A percentile compares a stretch with the other conserved stretches of the same genome.
These are phyloP conservation scores for Hypomecis punctinalis DNA, from an alignment of 2,888 invertebrate species.

Conservation along the genomic window DNA sequence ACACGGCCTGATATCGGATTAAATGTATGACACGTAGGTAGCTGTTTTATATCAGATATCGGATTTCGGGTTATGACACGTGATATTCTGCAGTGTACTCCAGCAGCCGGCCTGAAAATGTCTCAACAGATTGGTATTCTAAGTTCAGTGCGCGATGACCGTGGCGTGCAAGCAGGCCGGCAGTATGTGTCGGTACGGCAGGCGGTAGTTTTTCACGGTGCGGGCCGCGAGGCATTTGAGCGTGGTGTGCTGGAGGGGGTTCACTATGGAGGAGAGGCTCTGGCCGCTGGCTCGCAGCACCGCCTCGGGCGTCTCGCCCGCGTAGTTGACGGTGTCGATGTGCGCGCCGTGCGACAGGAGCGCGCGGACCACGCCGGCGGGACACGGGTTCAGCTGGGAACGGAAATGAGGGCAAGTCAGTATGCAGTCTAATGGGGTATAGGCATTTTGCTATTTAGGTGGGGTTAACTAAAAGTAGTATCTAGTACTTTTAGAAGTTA, in stretches of 20 bases:
- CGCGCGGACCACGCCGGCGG: conserved; percentile 88
- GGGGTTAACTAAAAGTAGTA: no score
- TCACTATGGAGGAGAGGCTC: conserved; percentile 87
- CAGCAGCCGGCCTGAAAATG: not conserved
- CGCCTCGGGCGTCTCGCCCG: conserved; percentile 90
- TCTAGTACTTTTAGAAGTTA: no score
- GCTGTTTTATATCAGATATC: no score
- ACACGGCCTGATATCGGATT: no score
- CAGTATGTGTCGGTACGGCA: conserved; percentile 86
- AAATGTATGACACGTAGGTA: no score
- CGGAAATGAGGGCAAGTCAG: not conserved
- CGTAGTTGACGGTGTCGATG: conserved; percentile 91
- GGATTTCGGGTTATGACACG: no score
- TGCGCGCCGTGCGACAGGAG: conserved; percentile 93
- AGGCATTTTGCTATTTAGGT: no score
- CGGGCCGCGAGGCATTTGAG: conserved; percentile 95
- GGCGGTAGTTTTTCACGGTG: conserved; percentile 89
- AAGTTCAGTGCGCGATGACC: conserved; percentile 74
- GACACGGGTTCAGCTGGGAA: conserved; percentile 85
- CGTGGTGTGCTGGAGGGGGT: conserved; percentile 91
- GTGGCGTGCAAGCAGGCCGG: conserved; percentile 82
- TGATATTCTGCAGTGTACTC: no score
- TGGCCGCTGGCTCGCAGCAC: conserved; percentile 86
- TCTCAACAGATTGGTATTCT: not conserved
- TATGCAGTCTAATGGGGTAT: no score